Evolutionary conservation across 2,888 invertebrate genomes (phyloP).

Genomic region (Protula sp.): DNA sequence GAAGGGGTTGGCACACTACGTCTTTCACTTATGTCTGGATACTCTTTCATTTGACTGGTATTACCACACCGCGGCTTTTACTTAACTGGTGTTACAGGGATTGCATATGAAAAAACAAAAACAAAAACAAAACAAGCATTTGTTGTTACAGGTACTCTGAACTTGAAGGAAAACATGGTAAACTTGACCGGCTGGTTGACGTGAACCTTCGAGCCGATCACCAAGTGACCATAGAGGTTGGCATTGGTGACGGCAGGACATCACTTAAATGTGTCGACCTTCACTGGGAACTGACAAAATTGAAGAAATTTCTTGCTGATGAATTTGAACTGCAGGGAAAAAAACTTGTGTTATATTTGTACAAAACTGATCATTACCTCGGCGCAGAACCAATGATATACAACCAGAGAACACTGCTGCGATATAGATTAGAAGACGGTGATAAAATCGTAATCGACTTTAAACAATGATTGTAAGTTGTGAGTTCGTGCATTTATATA

Average conservation of each 20-base stretch:
- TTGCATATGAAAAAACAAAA: too few species aligned
- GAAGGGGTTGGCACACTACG: too few species aligned
- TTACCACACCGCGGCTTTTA: too few species aligned
- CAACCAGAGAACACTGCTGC: slow-evolving; percentile 1
- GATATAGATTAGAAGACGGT: slow-evolving; percentile 3
- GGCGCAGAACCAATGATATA: slow-evolving; percentile 2
- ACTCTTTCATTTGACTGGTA: too few species aligned
- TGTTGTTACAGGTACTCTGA: slow-evolving; percentile 65
- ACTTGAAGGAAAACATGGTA: slow-evolving; percentile 4
- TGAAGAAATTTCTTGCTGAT: slow-evolving; percentile 42
- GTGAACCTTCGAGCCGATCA: slow-evolving; percentile 51
- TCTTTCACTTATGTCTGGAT: too few species aligned
- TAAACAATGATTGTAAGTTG: too few species aligned
- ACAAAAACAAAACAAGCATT: too few species aligned
- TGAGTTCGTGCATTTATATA: too few species aligned
- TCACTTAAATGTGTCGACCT: slow-evolving; percentile 61
- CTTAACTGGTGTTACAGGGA: too few species aligned
- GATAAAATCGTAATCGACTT: slow-evolving; percentile 5
- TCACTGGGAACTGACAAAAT: slow-evolving; percentile 68
- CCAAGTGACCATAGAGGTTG: slow-evolving; percentile 64
- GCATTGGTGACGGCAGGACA: slow-evolving; percentile 61
- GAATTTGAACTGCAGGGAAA: slow-evolving; percentile 69
- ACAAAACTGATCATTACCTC: too few species aligned
- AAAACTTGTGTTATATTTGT: too few species aligned
- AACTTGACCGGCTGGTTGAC: slow-evolving; percentile 2